Conservation (phyloP, 2,113 vertebrate genomes). For the Chunga burmeisteri region DNA sequence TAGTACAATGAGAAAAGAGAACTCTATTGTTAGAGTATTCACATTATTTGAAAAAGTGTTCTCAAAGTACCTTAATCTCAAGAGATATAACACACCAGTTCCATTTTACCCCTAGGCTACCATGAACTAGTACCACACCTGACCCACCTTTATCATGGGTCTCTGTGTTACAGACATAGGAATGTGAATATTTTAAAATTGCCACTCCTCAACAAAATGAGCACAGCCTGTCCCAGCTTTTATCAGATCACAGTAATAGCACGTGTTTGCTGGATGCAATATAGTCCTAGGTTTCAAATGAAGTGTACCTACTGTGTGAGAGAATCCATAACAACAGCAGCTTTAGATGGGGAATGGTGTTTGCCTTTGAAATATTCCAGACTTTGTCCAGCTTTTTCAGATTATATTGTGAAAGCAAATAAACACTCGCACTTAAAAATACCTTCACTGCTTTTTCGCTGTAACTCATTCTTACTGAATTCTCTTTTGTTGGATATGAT, state of each 20-base stretch:
- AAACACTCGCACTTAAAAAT: background rate
- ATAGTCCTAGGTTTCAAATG: background rate
- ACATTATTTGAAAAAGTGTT: background rate
- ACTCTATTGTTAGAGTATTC: background rate
- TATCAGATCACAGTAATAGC: background rate
- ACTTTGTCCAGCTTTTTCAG: background rate
- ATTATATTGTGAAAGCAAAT: background rate
- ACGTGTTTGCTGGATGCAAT: background rate
- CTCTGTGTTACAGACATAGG: fast-evolving
- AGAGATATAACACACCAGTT: background rate
- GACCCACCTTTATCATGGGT: background rate
- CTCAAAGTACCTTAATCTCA: background rate
- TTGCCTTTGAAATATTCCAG: background rate
- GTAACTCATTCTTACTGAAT: background rate
- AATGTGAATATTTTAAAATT: background rate
- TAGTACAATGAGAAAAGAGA: background rate
- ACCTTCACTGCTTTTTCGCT: background rate
- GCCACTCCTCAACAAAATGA: background rate
- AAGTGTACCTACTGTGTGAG: background rate
- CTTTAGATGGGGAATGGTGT: background rate
- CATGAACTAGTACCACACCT: background rate
- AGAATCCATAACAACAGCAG: background rate
- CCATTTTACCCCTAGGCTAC: background rate
- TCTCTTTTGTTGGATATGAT: background rate
- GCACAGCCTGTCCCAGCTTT: background rate